Conservation (phyloP, 1,140 invertebrate species). For the Euura saliciscinereae region DNA sequence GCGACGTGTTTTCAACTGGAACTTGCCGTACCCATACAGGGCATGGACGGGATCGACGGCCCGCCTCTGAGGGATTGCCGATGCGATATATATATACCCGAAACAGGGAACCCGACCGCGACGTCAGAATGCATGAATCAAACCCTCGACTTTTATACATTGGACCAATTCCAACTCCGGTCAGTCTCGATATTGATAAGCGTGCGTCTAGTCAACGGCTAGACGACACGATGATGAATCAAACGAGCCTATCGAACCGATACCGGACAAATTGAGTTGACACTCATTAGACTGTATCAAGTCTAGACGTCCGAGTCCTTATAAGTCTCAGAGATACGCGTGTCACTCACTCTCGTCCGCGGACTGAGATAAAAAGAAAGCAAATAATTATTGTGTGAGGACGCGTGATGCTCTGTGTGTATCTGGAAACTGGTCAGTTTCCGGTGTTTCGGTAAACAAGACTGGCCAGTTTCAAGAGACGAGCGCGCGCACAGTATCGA, state of each 20-base stretch:
- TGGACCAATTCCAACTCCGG: neutral
- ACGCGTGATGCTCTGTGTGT: no score
- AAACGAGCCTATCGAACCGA: neutral
- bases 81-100: neutral
- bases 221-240: neutral
- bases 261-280: neutral
- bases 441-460: no score
- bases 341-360: no score
- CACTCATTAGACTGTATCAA: conserved; percentile 1
- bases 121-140: neutral
- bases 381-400: no score
- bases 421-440: no score
- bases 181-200: no score
- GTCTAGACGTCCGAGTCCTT: neutral
- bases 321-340: no score
- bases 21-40: neutral
- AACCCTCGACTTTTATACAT: neutral
- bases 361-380: no score
- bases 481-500: no score
- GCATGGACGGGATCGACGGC: neutral
- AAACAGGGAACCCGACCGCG: neutral
- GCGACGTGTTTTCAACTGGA: conserved; percentile 18
- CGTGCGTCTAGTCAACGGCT: neutral
- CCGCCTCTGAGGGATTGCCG: neutral
- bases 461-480: no score